phyloP scores from a whole-genome alignment of 30 jellyfish, hydroid and myxozoan genomes.

The Pelagia noctiluca region DNA sequence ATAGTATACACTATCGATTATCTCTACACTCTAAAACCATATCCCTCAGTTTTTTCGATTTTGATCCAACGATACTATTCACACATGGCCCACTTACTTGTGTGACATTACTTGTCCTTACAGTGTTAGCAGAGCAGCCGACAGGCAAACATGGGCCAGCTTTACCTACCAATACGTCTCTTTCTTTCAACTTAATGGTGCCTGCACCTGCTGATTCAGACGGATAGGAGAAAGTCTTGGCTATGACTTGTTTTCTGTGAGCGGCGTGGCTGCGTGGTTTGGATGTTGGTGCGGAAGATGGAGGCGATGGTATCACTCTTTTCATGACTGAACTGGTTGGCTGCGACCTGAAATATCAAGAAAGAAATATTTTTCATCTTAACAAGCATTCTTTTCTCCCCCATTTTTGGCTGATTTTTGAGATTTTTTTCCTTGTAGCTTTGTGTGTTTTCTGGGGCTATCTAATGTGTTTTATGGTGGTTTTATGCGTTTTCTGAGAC shows the following conservation, averaged over 20 bases:
- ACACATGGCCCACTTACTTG: conserved; percentile 20
- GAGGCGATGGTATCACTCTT: conserved; percentile 50
- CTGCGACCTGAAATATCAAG: neutral
- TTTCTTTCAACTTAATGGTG: neutral
- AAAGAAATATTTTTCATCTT: no score
- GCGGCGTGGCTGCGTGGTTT: conserved; percentile 29
- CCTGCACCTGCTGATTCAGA: neutral
- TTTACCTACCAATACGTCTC: neutral
- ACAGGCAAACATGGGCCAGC: neutral
- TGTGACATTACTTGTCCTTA: conserved; percentile 15
- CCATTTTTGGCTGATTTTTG: no score
- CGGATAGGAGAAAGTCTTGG: conserved; percentile 30
- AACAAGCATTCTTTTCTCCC: no score
- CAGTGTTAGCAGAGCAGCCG: neutral
- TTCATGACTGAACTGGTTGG: neutral
- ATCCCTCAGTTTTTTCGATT: conserved; percentile 50
- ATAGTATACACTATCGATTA: conserved; percentile 8
- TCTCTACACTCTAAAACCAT: conserved; percentile 49
- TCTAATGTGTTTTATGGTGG: no score
- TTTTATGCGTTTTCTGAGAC: no score
- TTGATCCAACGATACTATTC: conserved; percentile 20
- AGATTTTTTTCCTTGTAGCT: no score
- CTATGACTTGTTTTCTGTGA: conserved; percentile 32
- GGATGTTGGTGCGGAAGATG: conserved; percentile 54
- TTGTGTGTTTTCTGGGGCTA: no score